Base-by-base conservation (phyloP, 2,888 invertebrate genomes). In the Rhopalosiphum nymphaeae region DNA sequence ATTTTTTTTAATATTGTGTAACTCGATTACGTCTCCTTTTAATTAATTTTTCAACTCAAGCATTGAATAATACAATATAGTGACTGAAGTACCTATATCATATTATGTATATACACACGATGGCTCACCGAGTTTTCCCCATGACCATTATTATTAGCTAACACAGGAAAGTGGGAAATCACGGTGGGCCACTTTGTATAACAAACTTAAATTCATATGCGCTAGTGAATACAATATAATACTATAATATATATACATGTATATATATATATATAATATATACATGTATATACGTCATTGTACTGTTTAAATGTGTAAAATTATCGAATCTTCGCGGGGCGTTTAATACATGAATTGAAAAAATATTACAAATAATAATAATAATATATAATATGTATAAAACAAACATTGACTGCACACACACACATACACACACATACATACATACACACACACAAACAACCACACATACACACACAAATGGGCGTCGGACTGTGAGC, bases 401-500 rank as follows among this genome's bases (percentile, higher is more conserved):
- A n/a, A n/a, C 91, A 42, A 44, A 46, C 44, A 91, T n/a, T 78
- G 78, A 78, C 67, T 36, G 61, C 11, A 36, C 36, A 85, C 61
- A 46, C 57, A n/a, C 29, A 44, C 67, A n/a, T n/a, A 46, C 46
- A 49, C n/a, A 49, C n/a, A 49, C 61, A 89, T 61, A 36, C 89
- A 57, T 26, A n/a, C 61, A 11, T 0, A 44, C 42, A 26, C 56
- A 36, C 44, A 29, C 67, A 36, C 67, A 67, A 36, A 25, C 36
- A 36, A 29, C 46, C 89, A 21, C 46, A 29, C 36, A 36, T 3
- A 78, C 7, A 36, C 67, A 78, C 36, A 78, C 1, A 36, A 36
- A 78, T 36, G 78, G 78, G 78, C 36, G 78, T 9, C 78, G 78
- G 78, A 78, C 78, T 36, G 78, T 78, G 78, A 78, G 78, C 78